Percentiles rank a stretch among this genome's conserved stretches.
These are phyloP conservation scores for Epistrophe grossulariae DNA, from an alignment of 2,888 invertebrate genomes.

Conservation along the genomic window DNA sequence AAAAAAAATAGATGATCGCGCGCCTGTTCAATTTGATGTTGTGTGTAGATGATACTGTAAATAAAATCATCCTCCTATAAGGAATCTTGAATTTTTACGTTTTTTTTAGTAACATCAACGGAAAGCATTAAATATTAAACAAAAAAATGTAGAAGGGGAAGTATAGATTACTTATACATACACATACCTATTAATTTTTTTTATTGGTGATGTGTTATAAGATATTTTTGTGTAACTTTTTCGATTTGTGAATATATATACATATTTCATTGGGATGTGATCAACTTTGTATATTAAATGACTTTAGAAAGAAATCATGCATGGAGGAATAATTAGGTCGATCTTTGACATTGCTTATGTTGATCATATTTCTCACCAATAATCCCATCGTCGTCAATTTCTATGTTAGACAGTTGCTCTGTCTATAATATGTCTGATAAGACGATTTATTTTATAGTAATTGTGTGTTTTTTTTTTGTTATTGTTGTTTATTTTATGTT, in stretches of 20 bases:
- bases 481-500: no score
- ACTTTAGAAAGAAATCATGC: conserved; percentile 16
- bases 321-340: conserved; percentile 53
- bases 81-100: conserved; percentile 44
- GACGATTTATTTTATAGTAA: background rate
- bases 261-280: conserved; percentile 7
- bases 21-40: conserved; percentile 5
- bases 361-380: conserved; percentile 20
- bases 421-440: background rate
- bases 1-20: background rate
- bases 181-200: background rate
- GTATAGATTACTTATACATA: background rate
- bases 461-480: background rate
- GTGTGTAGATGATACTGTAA: conserved; percentile 23
- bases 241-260: background rate
- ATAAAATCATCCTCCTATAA: conserved; percentile 21
- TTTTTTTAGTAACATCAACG: conserved; percentile 16
- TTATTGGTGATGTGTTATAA: conserved; percentile 28
- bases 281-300: conserved; percentile 23
- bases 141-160: background rate
- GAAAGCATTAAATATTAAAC: background rate
- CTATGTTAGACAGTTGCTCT: conserved; percentile 23
- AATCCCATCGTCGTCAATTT: conserved; percentile 30
- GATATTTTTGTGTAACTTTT: conserved; percentile 10
- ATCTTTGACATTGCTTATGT: conserved; percentile 60